Percentiles rank a stretch among this genome's conserved stretches.
phyloP scores from a whole-genome alignment of 2,888 invertebrate genomes.

The Ormia ochracea region DNA sequence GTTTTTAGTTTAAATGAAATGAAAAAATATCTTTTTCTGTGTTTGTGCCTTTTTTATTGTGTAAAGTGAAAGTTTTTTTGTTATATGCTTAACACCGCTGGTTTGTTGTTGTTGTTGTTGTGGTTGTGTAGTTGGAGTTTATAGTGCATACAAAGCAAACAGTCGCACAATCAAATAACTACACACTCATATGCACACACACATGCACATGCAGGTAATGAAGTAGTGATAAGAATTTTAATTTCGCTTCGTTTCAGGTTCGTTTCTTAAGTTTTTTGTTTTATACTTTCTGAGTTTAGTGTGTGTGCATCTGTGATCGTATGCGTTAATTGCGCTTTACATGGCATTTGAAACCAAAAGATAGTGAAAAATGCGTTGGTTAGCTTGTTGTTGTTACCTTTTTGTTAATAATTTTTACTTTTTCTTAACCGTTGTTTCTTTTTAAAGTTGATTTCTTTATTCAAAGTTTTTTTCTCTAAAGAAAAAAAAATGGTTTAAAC shows the following conservation, averaged over 20 bases:
- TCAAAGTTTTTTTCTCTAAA: conserved; percentile 24
- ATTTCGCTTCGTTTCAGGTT: conserved; percentile 61
- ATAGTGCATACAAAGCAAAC: conserved; percentile 37
- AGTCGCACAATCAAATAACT: neutral
- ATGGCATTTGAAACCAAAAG: conserved; percentile 14
- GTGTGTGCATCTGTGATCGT: neutral
- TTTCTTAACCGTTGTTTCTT: conserved; percentile 38
- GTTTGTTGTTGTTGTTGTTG: conserved; percentile 32
- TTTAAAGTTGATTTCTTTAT: conserved; percentile 28
- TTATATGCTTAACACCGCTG: conserved; percentile 17
- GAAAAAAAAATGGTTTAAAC: neutral
- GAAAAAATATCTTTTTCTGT: neutral
- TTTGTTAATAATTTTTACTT: conserved; percentile 29
- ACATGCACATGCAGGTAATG: conserved; percentile 20
- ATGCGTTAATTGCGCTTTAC: conserved; percentile 2
- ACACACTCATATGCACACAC: neutral
- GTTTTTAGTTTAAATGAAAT: neutral
- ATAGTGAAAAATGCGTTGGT: conserved; percentile 48
- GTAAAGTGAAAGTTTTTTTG: conserved; percentile 63
- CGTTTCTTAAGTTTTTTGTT: conserved; percentile 57
- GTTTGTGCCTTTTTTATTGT: conserved; percentile 17
- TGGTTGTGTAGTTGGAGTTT: conserved; percentile 51
- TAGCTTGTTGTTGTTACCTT: neutral
- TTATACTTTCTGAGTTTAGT: neutral
- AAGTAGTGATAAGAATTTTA: conserved; percentile 69